Evolutionary conservation across 1,140 invertebrate genomes (phyloP), one percentile per base, ranked within the genome.

Genomic region (Anoplophora glabripennis): DNA sequence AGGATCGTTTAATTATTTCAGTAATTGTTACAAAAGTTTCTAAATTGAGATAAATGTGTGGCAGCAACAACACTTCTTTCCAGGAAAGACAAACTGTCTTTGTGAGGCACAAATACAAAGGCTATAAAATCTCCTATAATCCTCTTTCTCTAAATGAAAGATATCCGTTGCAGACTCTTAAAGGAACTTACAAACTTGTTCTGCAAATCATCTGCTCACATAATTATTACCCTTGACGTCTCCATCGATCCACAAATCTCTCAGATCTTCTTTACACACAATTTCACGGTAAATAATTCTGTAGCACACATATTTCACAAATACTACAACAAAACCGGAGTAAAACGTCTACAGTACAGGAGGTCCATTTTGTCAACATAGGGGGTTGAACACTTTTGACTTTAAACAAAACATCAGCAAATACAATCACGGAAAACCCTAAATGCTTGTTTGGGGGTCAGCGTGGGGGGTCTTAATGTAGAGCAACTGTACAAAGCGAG

Each of bases 351-450:
- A 15, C 46, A 35, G 21, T 44, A 45, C 63, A 55, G 61, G 64
- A 59, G 17, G 64, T 63, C 64, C 64, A 61, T 63, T 65, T 57
- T 63, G 64, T 65, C 64, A 59, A 59, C 64, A 59, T 47, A 54
- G 60, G 56, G 51, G 36, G 52, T 35, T 46, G 47, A 48, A 52
- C 55, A 59, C 42, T 63, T 65, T 58, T 54, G 60, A 63, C 52
- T 65, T 65, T 63, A 65, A 59, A 65, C 64, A 65, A 63, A 63
- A 63, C 55, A 41, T 14, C 42, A 8, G 41, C 35, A 36, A 46
- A 15, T 40, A 28, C 21, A 28, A 28, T 28, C 21, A 28, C 21
- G 14, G 35, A 61, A 59, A 57, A 45, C 57, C 46, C 46, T 53
- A 53, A 35, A 41, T 48, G 46, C 57, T 52, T 34, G 42, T 36